Base-by-base conservation (phyloP, 2,888 invertebrate species). In the Tachina grossa region DNA sequence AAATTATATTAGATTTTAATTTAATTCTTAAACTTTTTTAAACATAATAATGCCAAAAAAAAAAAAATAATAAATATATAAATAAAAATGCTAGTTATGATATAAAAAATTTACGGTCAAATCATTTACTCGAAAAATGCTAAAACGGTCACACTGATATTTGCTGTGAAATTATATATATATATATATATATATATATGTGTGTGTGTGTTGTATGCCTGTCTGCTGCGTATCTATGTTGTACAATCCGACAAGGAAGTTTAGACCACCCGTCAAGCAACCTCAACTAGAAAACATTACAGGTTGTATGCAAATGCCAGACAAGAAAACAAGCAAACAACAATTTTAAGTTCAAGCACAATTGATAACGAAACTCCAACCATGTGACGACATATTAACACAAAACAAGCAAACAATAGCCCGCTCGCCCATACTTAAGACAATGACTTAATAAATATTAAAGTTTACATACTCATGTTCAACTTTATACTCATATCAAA, bases 281-380 rank as follows among this genome's bases (percentile, higher is more conserved):
- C 68, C 69, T 51, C 61, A 83, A 74, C 68, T 41, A 74, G 69
- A 47, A 43, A 66, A 59, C 22, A 68, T 45, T 45, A 61, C 72
- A 69, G 45, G 68, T 47, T 69, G 49, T 31, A 74, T 19, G 39
- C 53, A 71, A 75, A 63, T 63, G 13, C 59, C 55, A 63, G 53
- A 69, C 74, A 74, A 49, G 55, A 69, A 65, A 31, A 41, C 14
- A 49, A 74, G 31, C 31, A 31, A 31, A 61, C 75, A 10, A 55
- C 69, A 83, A 79, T 83, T 83, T 31, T 31, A 69, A 63, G 83
- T 74, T 83, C 63, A 74, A 55, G 63, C 51, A 57, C n/a, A 78
- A 57, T 72, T 77, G 71, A 77, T 71, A 77, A 57, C 49, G 68
- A 83, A 63, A 31, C 31, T 3, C 14, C 14, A 59, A 51, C 55